Evolutionary conservation across 2,888 invertebrate species (phyloP).

Genomic region (Xanthorhoe spadicearia): DNA sequence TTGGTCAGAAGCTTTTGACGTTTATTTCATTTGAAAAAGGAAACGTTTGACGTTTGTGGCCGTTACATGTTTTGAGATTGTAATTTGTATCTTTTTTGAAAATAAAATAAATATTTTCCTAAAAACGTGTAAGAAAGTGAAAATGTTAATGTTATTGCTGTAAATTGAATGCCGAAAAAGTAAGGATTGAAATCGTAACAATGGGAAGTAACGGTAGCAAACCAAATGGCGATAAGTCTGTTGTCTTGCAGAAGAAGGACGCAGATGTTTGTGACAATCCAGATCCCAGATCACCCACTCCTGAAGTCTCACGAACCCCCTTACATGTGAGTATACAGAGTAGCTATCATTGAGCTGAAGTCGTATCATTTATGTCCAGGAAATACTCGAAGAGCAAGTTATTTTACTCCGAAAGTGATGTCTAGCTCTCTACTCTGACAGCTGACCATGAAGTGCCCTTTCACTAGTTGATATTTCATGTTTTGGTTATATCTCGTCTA

Average conservation of each 20-base stretch:
- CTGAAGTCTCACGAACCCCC: conserved; percentile 85
- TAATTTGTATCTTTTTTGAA: conserved; percentile 34
- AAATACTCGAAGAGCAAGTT: background rate
- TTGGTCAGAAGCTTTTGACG: background rate
- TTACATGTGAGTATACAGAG: conserved; percentile 76
- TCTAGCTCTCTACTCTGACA: too few relatives aligned
- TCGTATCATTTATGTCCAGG: background rate
- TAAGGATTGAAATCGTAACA: conserved; percentile 37
- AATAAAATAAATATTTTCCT: conserved; percentile 26
- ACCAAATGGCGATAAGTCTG: conserved; percentile 59
- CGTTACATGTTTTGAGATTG: conserved; percentile 71
- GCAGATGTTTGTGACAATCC: conserved; percentile 58
- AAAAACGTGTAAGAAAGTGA: conserved; percentile 11
- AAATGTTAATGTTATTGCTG: conserved; percentile 21
- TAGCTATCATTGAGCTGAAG: background rate
- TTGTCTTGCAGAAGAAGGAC: conserved; percentile 59
- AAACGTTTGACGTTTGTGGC: conserved; percentile 49
- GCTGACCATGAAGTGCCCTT: background rate
- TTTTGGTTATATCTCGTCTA: background rate
- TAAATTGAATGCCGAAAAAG: conserved; percentile 10
- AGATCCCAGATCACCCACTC: conserved; percentile 86
- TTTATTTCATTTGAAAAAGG: conserved; percentile 23
- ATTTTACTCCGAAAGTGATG: too few relatives aligned
- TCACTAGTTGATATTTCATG: background rate
- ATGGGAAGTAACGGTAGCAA: conserved; percentile 80